These are phyloP conservation scores for Meriones unguiculatus DNA, from an alignment of 2,113 vertebrate species.

Conservation along the genomic window DNA sequence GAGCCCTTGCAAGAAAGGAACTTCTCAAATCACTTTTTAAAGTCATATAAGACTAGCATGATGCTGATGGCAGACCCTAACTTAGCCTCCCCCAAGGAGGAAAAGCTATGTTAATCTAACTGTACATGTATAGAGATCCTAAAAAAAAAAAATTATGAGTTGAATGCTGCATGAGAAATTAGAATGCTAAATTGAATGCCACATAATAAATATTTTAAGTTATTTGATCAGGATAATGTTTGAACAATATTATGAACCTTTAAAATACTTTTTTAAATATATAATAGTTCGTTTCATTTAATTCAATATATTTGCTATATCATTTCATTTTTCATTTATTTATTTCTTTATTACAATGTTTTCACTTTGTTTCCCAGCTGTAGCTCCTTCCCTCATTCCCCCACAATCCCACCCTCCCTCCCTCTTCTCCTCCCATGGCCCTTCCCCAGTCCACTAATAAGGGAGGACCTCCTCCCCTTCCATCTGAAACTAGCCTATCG, in stretches of 20 bases:
- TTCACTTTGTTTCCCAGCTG: too few species aligned
- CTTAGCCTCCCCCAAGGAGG: not conserved
- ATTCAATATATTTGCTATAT: too few species aligned
- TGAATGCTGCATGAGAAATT: not conserved
- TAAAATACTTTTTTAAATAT: not conserved
- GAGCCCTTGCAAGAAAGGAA: not conserved
- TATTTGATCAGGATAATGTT: not conserved
- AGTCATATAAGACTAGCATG: not conserved
- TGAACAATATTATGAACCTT: not conserved
- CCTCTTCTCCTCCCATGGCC: too few species aligned
- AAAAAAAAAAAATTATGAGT: not conserved
- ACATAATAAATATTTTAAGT: not conserved
- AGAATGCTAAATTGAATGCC: not conserved
- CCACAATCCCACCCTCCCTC: too few species aligned
- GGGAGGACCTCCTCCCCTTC: too few species aligned
- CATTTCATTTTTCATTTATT: too few species aligned
- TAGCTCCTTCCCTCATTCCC: too few species aligned
- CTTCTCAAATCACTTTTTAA: slow-evolving; percentile 40
- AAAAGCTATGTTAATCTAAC: not conserved
- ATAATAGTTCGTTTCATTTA: too few species aligned
- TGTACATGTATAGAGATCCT: slow-evolving; percentile 14
- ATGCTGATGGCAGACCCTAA: not conserved
- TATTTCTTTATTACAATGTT: too few species aligned
- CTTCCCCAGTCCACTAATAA: too few species aligned
- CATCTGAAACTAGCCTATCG: too few species aligned